Evolutionary conservation across 2,113 vertebrate genomes (phyloP), one percentile per base, ranked within the genome.

Genomic region (Onychostruthus taczanowskii): DNA sequence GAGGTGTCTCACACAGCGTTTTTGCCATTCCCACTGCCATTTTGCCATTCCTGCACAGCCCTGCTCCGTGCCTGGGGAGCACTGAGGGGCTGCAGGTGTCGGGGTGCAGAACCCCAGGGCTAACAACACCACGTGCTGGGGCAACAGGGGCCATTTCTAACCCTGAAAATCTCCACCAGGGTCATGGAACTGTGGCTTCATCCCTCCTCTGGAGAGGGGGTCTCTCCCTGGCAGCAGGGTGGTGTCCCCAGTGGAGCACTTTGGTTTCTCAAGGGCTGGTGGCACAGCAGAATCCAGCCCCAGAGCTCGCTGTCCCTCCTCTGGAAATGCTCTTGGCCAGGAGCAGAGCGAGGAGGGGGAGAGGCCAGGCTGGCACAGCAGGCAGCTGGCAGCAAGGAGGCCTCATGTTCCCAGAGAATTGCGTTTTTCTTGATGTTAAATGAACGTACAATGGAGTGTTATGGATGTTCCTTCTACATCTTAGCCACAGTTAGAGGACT

Each of bases 321-420:
- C 33, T 22, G 39, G 46, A 62, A 75, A 21, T 22, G 17, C 3
- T 1, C 46, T n/a, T 80, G 73, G 9, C 50, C 70, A 56, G 61
- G 50, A 63, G 28, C 0, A 22, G 44, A 18, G 28, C 0, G 1
- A 55, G 61, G 33, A 70, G 28, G 35, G 18, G 3, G 5, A 70
- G 56, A 8, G 52, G 76, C 67, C 49, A 4, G 2, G 28, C 52
- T 69, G 68, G 55, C 80, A 24, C 49, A 63, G 86, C 56, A 37
- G 66, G 82, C 81, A 56, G 67, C 73, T 82, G 87, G 84, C 82
- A 90, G 43, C 77, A 61, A 44, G 31, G 56, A 66, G 67, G 23
- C 72, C 47, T 94, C 28, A 0, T 23, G 26, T 66, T 89, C 49
- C 33, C 47, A 59, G 44, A 11, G 41, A 21, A 7, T 13, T 58